Conservation (phyloP, 2,797 vertebrate species). For the Pseudochaenichthys georgianus region DNA sequence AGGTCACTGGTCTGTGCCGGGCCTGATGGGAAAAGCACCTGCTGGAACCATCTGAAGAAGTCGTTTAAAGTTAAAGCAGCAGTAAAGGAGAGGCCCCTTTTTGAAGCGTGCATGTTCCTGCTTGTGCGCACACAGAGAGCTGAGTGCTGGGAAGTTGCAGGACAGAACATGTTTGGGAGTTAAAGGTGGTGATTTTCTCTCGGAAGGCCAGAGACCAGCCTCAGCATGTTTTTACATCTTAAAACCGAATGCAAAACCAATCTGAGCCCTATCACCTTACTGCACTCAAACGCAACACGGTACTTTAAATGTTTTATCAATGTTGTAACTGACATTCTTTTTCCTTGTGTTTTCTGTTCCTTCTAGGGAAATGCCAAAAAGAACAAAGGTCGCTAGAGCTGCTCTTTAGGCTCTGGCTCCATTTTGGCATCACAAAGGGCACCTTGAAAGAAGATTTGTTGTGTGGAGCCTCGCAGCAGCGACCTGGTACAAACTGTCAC, state of each 20-base stretch:
- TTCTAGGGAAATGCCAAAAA: slow-evolving; percentile 95
- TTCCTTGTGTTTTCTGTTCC: slow-evolving; percentile 21
- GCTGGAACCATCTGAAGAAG: slow-evolving; percentile 68
- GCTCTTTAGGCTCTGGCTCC: slow-evolving; percentile 42
- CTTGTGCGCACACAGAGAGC: slow-evolving; percentile 40
- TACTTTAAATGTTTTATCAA: not conserved
- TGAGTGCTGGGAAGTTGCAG: slow-evolving; percentile 46
- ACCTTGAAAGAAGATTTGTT: slow-evolving; percentile 43
- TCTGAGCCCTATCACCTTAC: not conserved
- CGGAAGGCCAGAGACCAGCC: slow-evolving; percentile 44
- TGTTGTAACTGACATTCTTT: not conserved
- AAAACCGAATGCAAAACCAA: slow-evolving; percentile 15
- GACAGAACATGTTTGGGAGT: slow-evolving; percentile 58
- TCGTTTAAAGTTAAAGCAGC: slow-evolving; percentile 52
- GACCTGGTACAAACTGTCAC: slow-evolving; percentile 46
- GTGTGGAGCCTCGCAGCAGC: slow-evolving; percentile 46
- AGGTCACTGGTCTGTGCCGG: slow-evolving; percentile 34
- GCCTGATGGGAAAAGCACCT: slow-evolving; percentile 77
- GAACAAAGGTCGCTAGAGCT: slow-evolving; percentile 93
- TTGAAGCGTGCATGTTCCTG: slow-evolving; percentile 50
- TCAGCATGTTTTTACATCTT: slow-evolving; percentile 47
- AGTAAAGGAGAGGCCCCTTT: slow-evolving; percentile 48
- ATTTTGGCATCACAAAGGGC: slow-evolving; percentile 39
- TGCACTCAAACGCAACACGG: slow-evolving; percentile 25
- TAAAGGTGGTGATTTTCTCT: slow-evolving; percentile 57